These are phyloP conservation scores for Ormyrus nitidulus DNA, from an alignment of 2,888 invertebrate genomes.

Conservation along the genomic window DNA sequence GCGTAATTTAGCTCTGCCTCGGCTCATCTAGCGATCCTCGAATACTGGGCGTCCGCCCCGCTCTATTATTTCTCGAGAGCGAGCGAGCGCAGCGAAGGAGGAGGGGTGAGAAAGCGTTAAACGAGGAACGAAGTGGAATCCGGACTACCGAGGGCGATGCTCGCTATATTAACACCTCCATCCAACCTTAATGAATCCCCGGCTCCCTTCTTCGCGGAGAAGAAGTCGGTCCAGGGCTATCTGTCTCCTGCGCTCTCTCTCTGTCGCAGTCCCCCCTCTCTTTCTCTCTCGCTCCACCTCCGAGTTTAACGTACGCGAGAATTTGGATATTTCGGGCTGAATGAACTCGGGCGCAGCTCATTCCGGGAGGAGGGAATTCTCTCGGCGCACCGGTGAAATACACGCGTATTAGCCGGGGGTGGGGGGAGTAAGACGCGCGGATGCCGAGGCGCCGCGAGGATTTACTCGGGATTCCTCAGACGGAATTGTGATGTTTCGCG, in stretches of 20 bases:
- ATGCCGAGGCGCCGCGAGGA: conserved; percentile 24
- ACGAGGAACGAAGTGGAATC: conserved; percentile 58
- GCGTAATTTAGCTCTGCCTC: conserved; percentile 35
- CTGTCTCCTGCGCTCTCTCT: conserved; percentile 29
- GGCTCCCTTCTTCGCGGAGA: conserved; percentile 4
- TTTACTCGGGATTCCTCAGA: conserved; percentile 42
- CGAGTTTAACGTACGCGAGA: conserved; percentile 32
- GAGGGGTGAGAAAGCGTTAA: conserved; percentile 7
- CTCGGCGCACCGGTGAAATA: conserved; percentile 18
- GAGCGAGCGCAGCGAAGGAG: conserved; percentile 12
- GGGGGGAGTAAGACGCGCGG: conserved; percentile 15
- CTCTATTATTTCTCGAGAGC: conserved; percentile 55
- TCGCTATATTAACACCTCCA: conserved; percentile 74
- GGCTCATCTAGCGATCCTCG: conserved; percentile 31
- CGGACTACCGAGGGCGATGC: conserved; percentile 67
- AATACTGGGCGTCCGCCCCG: not conserved
- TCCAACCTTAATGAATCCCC: conserved; percentile 72
- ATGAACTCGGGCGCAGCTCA: conserved; percentile 44
- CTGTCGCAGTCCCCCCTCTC: not conserved
- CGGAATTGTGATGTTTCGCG: conserved; percentile 43
- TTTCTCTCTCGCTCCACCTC: conserved; percentile 12
- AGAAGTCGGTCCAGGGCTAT: not conserved
- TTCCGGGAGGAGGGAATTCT: conserved; percentile 23
- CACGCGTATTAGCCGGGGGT: conserved; percentile 20
- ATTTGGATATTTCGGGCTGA: conserved; percentile 48